Percentiles rank a stretch among this genome's conserved stretches.
phyloP scores from a whole-genome alignment of 2,888 invertebrate genomes.

The Cabera pusaria region DNA sequence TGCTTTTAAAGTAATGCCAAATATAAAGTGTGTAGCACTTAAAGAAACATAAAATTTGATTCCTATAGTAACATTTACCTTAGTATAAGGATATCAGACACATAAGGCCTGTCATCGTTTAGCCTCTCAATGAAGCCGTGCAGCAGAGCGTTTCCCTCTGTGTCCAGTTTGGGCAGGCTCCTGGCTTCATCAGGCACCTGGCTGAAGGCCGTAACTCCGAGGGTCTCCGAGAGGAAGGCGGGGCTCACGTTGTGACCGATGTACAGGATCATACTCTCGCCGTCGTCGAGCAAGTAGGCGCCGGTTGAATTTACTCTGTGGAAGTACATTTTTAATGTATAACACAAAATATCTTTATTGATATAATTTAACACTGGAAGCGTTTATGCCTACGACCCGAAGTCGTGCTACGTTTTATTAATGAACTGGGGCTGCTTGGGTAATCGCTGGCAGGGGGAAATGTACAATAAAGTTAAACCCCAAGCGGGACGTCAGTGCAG shows the following conservation, averaged over 20 bases:
- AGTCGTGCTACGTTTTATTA: too few relatives aligned
- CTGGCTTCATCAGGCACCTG: conserved; percentile 91
- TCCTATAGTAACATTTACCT: too few relatives aligned
- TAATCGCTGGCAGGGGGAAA: too few relatives aligned
- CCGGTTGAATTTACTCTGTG: conserved; percentile 88
- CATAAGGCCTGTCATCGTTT: conserved; percentile 93
- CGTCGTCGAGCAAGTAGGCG: conserved; percentile 95
- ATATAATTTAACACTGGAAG: too few relatives aligned
- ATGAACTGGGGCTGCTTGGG: too few relatives aligned
- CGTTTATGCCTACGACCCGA: too few relatives aligned
- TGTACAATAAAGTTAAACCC: too few relatives aligned
- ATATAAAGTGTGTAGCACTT: too few relatives aligned
- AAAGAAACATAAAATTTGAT: too few relatives aligned
- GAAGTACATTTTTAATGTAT: background rate
- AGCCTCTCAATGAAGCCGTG: conserved; percentile 91
- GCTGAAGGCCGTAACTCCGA: conserved; percentile 89
- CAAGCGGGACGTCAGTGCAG: too few relatives aligned
- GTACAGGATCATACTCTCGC: conserved; percentile 91
- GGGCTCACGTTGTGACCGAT: conserved; percentile 91
- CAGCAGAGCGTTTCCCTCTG: conserved; percentile 88
- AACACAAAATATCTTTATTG: background rate
- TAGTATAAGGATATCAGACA: conserved; percentile 90
- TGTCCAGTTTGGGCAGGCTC: conserved; percentile 90
- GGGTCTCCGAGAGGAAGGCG: conserved; percentile 88
- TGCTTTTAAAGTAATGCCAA: too few relatives aligned